phyloP scores from a whole-genome alignment of 2,888 invertebrate genomes.

The Drosophila merina region DNA sequence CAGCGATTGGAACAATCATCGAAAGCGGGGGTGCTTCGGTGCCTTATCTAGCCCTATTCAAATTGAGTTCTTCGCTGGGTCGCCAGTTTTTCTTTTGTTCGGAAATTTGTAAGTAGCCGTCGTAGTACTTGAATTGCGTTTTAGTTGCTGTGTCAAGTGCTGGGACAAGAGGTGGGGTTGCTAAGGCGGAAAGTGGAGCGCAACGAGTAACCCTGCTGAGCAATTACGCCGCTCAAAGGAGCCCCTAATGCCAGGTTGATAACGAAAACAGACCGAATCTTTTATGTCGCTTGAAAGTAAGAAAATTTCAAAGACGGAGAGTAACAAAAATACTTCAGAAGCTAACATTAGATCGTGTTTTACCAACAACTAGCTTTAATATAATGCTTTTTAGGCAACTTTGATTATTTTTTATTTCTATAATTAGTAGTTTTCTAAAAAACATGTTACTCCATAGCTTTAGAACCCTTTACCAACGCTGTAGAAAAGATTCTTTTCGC shows the following conservation, averaged over 20 bases:
- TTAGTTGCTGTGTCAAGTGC: conserved; percentile 64
- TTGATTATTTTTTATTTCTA: too few relatives aligned
- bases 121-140: conserved; percentile 62
- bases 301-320: not conserved
- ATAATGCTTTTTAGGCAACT: too few relatives aligned
- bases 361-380: too few relatives aligned
- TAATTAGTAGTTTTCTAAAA: too few relatives aligned
- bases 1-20: conserved; percentile 78
- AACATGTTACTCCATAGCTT: too few relatives aligned
- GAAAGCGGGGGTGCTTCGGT: conserved; percentile 10
- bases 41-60: conserved; percentile 61
- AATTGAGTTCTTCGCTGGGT: conserved; percentile 51
- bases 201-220: conserved; percentile 52
- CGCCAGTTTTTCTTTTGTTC: conserved; percentile 27
- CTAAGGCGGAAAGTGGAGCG: conserved; percentile 10
- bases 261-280: conserved; percentile 35
- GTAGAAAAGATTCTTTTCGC: not conserved
- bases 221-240: conserved; percentile 54
- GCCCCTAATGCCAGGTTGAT: conserved; percentile 61
- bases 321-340: not conserved
- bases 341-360: not conserved
- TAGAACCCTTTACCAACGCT: too few relatives aligned
- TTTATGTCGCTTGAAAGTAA: not conserved
- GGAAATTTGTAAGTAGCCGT: conserved; percentile 69
- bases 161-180: conserved; percentile 16